Percentiles rank a stretch among this genome's conserved stretches.
Evolutionary conservation across 2,888 invertebrate genomes (phyloP).

Genomic region (Chalcis sispes): DNA sequence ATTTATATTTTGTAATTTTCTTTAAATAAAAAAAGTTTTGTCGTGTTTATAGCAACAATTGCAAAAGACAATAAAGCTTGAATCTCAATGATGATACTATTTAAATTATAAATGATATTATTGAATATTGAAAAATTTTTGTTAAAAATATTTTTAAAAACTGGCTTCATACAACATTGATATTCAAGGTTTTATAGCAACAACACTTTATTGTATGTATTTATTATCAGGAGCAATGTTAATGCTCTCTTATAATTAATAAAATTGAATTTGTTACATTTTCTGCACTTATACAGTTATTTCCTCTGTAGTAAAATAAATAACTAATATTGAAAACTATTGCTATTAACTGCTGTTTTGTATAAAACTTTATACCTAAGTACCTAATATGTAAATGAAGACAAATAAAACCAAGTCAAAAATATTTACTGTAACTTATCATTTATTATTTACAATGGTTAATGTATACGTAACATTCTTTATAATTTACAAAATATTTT

Average conservation of each 20-base stretch:
- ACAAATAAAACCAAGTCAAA: slow-evolving; percentile 54
- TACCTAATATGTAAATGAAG: slow-evolving; percentile 57
- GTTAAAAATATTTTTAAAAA: background rate
- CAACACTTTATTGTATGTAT: slow-evolving; percentile 47
- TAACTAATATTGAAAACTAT: slow-evolving; percentile 52
- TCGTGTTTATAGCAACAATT: slow-evolving; percentile 53
- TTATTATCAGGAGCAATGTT: slow-evolving; percentile 51
- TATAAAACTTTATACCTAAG: slow-evolving; percentile 57
- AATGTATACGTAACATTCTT: slow-evolving; percentile 31
- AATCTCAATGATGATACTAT: slow-evolving; percentile 45
- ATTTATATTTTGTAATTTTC: slow-evolving; percentile 57
- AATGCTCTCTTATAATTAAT: slow-evolving; percentile 34
- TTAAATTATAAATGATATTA: too few relatives aligned
- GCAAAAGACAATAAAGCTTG: slow-evolving; percentile 45
- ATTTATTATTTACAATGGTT: slow-evolving; percentile 50
- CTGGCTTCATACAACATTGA: slow-evolving; percentile 34
- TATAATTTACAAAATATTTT: slow-evolving; percentile 32
- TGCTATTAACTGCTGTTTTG: slow-evolving; percentile 57
- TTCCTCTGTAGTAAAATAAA: slow-evolving; percentile 50
- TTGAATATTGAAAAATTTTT: slow-evolving; percentile 33
- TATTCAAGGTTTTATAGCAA: slow-evolving; percentile 41
- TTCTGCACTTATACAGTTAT: slow-evolving; percentile 45
- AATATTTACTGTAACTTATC: slow-evolving; percentile 32
- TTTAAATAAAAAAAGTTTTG: slow-evolving; percentile 46
- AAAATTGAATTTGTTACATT: slow-evolving; percentile 47